Conservation (phyloP, 53 echinoderm and acorn worm genomes). For the Glandiceps talaboti region DNA sequence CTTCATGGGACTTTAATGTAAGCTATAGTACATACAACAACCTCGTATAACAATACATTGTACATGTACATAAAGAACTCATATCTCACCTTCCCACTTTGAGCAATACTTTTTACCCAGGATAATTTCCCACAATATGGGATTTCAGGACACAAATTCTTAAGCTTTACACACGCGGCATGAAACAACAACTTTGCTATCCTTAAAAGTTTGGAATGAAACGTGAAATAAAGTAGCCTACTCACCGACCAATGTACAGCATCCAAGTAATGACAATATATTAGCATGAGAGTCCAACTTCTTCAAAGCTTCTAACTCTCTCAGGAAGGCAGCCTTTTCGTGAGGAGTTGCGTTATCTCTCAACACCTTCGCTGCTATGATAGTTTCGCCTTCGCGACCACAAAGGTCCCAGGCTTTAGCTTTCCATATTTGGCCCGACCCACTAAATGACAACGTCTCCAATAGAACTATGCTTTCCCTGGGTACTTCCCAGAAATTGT, state of each 20-base stretch:
- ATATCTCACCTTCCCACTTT: no score
- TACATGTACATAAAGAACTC: no score
- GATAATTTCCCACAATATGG: no score
- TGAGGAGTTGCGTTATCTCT: not conserved
- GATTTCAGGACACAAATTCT: no score
- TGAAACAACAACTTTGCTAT: no score
- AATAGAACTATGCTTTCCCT: conserved; percentile 51
- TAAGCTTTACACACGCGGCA: no score
- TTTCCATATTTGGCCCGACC: conserved; percentile 51
- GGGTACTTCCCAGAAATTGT: conserved; percentile 66
- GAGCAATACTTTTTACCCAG: no score
- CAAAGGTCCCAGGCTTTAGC: conserved; percentile 47
- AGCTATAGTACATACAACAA: no score
- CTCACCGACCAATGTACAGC: conserved; percentile 59
- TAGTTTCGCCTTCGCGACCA: not conserved
- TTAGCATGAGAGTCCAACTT: conserved; percentile 53
- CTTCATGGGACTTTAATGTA: no score
- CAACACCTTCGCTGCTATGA: conserved; percentile 22
- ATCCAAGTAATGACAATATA: conserved; percentile 44
- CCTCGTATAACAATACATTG: no score
- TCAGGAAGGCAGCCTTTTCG: conserved; percentile 30
- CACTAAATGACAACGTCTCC: conserved; percentile 36
- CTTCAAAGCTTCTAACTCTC: conserved; percentile 56
- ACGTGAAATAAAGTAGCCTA: no score
- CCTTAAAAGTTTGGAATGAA: no score